Percentiles rank a stretch among this genome's conserved stretches.
Conservation (phyloP, 2,113 vertebrate genomes). For the Okapia johnstoni region DNA sequence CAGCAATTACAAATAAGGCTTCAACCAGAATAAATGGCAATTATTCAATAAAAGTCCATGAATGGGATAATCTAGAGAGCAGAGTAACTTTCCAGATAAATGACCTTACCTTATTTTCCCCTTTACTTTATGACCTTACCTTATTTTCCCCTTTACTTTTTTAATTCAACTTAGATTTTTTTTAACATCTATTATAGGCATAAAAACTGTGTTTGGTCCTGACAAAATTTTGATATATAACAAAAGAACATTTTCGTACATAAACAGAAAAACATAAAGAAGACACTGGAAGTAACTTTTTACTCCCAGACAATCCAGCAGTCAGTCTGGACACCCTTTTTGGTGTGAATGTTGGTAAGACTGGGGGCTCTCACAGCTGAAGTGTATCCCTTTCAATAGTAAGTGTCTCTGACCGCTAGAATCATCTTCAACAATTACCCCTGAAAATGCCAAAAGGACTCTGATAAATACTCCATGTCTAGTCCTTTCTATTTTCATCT, state of each 20-base stretch:
- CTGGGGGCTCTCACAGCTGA: background rate
- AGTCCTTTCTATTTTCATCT: background rate
- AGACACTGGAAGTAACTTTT: background rate
- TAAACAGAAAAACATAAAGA: background rate
- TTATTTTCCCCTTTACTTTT: background rate
- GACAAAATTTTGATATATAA: background rate
- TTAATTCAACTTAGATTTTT: background rate
- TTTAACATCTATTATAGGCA: background rate
- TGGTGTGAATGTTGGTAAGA: background rate
- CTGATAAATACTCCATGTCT: background rate
- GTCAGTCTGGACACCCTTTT: background rate
- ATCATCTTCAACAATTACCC: background rate
- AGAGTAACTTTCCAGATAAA: background rate
- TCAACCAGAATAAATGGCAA: background rate
- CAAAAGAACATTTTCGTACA: background rate
- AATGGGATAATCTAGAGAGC: background rate
- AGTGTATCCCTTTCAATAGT: background rate
- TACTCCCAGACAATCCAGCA: background rate
- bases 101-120: background rate
- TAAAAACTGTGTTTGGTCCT: background rate
- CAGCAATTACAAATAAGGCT: background rate
- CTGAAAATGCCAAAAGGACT: background rate
- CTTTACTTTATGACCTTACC: background rate
- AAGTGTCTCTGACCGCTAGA: background rate
- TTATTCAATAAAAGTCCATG: background rate